Conservation (phyloP, 2,113 vertebrate species). For the Miniopterus natalensis region DNA sequence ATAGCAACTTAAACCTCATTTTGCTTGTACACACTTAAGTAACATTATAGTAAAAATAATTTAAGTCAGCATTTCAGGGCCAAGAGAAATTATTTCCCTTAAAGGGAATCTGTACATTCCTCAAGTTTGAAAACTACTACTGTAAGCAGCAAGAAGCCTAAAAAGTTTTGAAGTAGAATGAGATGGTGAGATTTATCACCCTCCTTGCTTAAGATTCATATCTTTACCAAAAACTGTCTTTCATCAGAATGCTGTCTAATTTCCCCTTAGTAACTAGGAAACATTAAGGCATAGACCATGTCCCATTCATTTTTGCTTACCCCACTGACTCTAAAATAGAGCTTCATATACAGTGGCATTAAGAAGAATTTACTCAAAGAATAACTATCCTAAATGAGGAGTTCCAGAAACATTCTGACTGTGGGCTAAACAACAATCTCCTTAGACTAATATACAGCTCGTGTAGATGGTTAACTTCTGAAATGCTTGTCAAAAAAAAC, state of each 20-base stretch:
- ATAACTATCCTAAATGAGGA: slow-evolving; percentile 1
- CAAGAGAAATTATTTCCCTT: slow-evolving; percentile 64
- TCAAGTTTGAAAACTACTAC: slow-evolving; percentile 58
- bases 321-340: slow-evolving; percentile 11
- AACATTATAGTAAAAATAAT: slow-evolving; percentile 55
- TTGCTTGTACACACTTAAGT: slow-evolving; percentile 60
- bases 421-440: slow-evolving; percentile 4
- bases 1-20: background rate
- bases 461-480: background rate
- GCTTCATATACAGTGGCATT: slow-evolving; percentile 18
- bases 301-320: slow-evolving; percentile 16
- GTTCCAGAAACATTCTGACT: slow-evolving; percentile 29
- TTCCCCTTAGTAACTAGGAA: slow-evolving; percentile 11
- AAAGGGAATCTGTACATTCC: slow-evolving; percentile 56
- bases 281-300: background rate
- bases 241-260: background rate
- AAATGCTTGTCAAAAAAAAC: background rate
- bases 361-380: slow-evolving; percentile 61
- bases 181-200: background rate
- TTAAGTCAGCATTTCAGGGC: background rate
- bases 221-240: slow-evolving; percentile 48
- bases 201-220: background rate
- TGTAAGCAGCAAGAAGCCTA: slow-evolving; percentile 47
- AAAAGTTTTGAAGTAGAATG: slow-evolving; percentile 36
- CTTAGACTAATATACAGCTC: slow-evolving; percentile 54